These are phyloP conservation scores for Cyclargus thomasi DNA, from an alignment of 1,140 invertebrate genomes.

Conservation along the genomic window DNA sequence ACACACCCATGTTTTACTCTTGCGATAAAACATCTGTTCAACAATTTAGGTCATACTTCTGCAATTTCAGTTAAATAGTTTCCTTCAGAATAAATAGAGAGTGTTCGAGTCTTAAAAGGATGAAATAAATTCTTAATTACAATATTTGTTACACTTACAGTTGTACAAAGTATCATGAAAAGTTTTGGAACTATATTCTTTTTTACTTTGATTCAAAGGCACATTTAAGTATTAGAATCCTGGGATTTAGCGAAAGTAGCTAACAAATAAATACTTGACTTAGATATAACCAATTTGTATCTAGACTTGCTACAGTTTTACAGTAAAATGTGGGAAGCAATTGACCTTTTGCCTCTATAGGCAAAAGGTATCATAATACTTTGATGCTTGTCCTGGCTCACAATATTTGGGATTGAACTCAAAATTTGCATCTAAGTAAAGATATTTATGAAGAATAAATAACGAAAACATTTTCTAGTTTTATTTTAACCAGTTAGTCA, in stretches of 20 bases:
- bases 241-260: not conserved
- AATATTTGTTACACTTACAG: too few relatives aligned
- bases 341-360: not conserved
- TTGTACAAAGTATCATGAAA: not conserved
- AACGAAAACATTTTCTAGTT: not conserved
- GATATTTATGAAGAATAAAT: not conserved
- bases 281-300: constrained; percentile 12
- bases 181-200: constrained; percentile 1
- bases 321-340: not conserved
- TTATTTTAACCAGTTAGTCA: not conserved
- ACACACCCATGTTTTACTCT: constrained; percentile 48
- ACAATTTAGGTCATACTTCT: constrained; percentile 26
- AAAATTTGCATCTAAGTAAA: too few relatives aligned
- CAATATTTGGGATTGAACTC: too few relatives aligned
- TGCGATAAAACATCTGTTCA: constrained; percentile 61
- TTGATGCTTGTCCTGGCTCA: not conserved
- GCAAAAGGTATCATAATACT: too few relatives aligned
- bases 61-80: too few relatives aligned
- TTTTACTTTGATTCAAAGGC: too few relatives aligned
- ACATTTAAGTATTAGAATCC: not conserved
- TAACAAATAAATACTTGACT: not conserved
- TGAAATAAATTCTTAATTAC: too few relatives aligned
- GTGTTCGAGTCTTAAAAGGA: too few relatives aligned
- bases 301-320: not conserved
- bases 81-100: too few relatives aligned